A percentile compares a stretch with the other conserved stretches of the same genome.
phyloP scores from a whole-genome alignment of 2,888 invertebrate genomes.

The Eustalomyia histrio region DNA sequence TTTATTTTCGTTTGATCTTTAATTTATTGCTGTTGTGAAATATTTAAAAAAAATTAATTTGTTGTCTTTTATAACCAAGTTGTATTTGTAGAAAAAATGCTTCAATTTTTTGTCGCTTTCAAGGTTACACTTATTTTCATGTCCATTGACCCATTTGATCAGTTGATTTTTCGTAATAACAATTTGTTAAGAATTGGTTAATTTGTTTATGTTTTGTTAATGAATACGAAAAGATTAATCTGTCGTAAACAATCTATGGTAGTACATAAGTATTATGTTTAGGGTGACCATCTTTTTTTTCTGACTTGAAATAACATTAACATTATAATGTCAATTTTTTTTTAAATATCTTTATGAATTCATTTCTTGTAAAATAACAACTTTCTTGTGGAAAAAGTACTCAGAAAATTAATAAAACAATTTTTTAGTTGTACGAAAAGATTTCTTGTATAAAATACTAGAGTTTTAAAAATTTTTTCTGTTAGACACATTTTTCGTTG shows the following conservation, averaged over 20 bases:
- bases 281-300: too few species aligned
- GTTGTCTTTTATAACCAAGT: not conserved
- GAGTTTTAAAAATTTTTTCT: too few species aligned
- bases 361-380: too few species aligned
- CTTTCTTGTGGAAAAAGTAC: too few species aligned
- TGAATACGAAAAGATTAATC: slow-evolving; percentile 31
- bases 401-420: too few species aligned
- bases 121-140: slow-evolving; percentile 74
- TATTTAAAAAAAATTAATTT: not conserved
- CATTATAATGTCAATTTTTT: too few species aligned
- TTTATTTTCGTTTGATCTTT: not conserved
- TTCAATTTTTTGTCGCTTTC: slow-evolving; percentile 37
- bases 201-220: slow-evolving; percentile 13
- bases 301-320: too few species aligned
- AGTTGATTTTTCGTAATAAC: not conserved
- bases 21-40: not conserved
- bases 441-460: too few species aligned
- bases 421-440: too few species aligned
- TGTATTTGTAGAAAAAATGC: not conserved
- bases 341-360: too few species aligned
- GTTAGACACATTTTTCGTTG: too few species aligned
- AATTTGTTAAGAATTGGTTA: not conserved
- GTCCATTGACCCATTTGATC: slow-evolving; percentile 71
- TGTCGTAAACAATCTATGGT: not conserved
- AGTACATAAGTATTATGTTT: too few species aligned